A percentile compares a stretch with the other conserved stretches of the same genome.
These are phyloP conservation scores for Metaphire vulgaris DNA, from an alignment of 1,140 invertebrate genomes.

Conservation along the genomic window DNA sequence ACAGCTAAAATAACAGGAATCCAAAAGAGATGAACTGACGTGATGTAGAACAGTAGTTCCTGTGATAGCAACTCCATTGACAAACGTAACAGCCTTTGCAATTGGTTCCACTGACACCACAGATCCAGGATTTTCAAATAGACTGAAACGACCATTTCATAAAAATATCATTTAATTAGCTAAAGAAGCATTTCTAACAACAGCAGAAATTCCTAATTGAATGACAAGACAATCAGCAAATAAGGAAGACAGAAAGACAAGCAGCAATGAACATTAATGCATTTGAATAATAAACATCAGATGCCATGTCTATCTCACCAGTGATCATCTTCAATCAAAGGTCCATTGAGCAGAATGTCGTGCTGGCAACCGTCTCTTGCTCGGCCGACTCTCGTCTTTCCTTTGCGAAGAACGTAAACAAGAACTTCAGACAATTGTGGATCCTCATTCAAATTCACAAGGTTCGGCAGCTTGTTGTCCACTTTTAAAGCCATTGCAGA, in stretches of 20 bases:
- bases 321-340: slow-evolving; percentile 61
- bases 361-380: slow-evolving; percentile 42
- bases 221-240: too few relatives aligned
- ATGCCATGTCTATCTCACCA: slow-evolving; percentile 59
- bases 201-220: too few relatives aligned
- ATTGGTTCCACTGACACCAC: slow-evolving; percentile 44
- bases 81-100: slow-evolving; percentile 58
- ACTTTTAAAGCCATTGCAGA: slow-evolving; percentile 47
- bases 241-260: too few relatives aligned
- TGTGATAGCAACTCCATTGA: slow-evolving; percentile 61
- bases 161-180: too few relatives aligned
- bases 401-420: slow-evolving; percentile 59
- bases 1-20: too few relatives aligned
- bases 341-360: slow-evolving; percentile 61
- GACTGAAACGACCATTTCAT: slow-evolving; percentile 37
- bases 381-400: slow-evolving; percentile 49
- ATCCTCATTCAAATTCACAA: slow-evolving; percentile 65
- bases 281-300: too few relatives aligned
- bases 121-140: slow-evolving; percentile 41
- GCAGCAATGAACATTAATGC: too few relatives aligned
- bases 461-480: slow-evolving; percentile 49
- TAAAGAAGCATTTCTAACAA: too few relatives aligned
- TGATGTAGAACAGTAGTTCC: slow-evolving; percentile 53
- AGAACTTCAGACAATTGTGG: slow-evolving; percentile 65
- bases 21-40: slow-evolving; percentile 42